Percentiles rank a stretch among this genome's conserved stretches.
Conservation (phyloP, 1,140 invertebrate species). For the Hycleus phaleratus region DNA sequence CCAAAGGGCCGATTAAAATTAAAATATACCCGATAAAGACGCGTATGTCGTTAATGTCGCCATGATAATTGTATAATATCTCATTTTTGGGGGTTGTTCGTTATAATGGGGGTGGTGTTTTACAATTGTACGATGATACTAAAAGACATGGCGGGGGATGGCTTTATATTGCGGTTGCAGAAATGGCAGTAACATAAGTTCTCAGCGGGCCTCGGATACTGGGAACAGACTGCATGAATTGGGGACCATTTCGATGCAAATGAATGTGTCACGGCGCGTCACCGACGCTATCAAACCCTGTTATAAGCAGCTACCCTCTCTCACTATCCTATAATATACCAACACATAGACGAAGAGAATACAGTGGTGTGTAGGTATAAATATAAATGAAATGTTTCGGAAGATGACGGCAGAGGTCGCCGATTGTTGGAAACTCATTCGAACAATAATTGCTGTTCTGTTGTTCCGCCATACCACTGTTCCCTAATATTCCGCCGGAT, state of each 20-base stretch:
- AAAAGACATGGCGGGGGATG: constrained; percentile 3
- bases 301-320: background rate
- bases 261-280: constrained; percentile 20
- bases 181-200: constrained; percentile 19
- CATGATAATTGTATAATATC: constrained; percentile 1
- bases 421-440: background rate
- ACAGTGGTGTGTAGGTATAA: no score
- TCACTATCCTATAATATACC: no score
- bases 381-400: background rate
- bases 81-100: background rate
- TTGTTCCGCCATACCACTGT: no score
- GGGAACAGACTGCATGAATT: constrained; percentile 24
- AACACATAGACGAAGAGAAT: no score
- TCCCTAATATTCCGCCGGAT: no score
- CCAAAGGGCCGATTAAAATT: background rate
- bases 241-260: constrained; percentile 26
- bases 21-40: background rate
- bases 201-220: constrained; percentile 13
- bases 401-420: constrained; percentile 1
- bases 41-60: background rate
- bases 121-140: background rate
- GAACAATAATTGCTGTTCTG: background rate
- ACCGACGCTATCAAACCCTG: constrained; percentile 16
- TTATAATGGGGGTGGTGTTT: no score
- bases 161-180: constrained; percentile 11